Evolutionary conservation across 1,140 invertebrate genomes (phyloP).

Genomic region (Agrypnia vestita): DNA sequence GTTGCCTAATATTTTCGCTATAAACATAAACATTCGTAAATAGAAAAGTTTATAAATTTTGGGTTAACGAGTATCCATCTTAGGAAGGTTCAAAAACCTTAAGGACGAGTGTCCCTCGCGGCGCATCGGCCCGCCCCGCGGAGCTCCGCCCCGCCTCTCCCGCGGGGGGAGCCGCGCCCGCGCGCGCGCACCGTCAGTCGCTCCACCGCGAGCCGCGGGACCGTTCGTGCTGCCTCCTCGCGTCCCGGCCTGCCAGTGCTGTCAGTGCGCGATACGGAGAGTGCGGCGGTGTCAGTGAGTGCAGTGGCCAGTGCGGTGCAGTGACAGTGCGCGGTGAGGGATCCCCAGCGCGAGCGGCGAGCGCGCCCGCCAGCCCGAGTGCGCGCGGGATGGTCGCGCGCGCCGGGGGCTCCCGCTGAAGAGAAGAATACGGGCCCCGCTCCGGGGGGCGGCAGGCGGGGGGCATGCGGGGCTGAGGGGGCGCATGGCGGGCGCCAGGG

Average conservation of each 20-base stretch:
- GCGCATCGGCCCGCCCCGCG: neutral
- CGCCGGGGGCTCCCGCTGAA: conserved; percentile 64
- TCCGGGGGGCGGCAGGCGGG: conserved; percentile 61
- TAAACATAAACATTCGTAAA: too few species aligned
- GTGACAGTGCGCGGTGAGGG: neutral
- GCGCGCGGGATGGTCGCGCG: conserved; percentile 51
- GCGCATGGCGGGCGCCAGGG: conserved; percentile 57
- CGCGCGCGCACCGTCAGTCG: conserved; percentile 43
- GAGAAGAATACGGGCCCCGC: conserved; percentile 47
- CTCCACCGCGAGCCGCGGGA: conserved; percentile 15
- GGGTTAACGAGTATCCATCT: too few species aligned
- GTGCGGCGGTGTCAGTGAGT: neutral
- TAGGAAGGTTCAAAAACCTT: neutral
- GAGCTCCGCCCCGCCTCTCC: conserved; percentile 4
- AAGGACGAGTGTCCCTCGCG: conserved; percentile 11
- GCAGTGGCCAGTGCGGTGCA: conserved; percentile 4
- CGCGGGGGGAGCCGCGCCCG: neutral
- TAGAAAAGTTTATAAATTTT: too few species aligned
- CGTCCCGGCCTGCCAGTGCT: conserved; percentile 1
- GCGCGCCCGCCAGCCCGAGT: conserved; percentile 57
- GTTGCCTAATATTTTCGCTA: too few species aligned
- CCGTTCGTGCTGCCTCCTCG: conserved; percentile 20
- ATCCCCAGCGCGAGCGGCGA: neutral
- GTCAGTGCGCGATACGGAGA: neutral
- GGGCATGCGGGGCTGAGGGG: conserved; percentile 57